These are phyloP conservation scores for Dusona sp. DNA, from an alignment of 2,888 invertebrate genomes.

Conservation along the genomic window DNA sequence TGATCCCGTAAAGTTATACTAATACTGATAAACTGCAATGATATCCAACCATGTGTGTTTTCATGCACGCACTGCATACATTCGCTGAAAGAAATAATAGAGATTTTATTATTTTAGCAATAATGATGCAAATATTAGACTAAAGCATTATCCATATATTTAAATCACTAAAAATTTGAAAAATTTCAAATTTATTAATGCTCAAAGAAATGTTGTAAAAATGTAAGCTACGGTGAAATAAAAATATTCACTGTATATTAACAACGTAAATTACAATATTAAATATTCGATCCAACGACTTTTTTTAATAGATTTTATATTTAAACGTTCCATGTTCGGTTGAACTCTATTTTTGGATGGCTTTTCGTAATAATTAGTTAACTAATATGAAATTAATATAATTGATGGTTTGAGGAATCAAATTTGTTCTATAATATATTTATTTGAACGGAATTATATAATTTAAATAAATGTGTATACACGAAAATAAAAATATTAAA, in stretches of 20 bases:
- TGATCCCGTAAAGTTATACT: conserved; percentile 14
- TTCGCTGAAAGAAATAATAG: conserved; percentile 27
- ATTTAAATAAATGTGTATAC: neutral
- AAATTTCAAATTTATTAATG: too few species aligned
- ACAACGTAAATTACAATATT: neutral
- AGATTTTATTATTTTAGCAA: neutral
- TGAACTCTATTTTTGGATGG: neutral
- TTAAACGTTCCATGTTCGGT: neutral
- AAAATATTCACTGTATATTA: neutral
- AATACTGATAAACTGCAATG: conserved; percentile 24
- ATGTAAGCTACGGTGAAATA: neutral
- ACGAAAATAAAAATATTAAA: neutral
- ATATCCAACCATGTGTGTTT: neutral
- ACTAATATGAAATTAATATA: neutral
- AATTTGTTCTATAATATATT: neutral
- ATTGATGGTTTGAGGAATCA: neutral
- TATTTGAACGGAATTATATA: neutral
- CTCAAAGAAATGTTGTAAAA: neutral
- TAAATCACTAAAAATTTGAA: neutral
- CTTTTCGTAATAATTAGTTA: neutral
- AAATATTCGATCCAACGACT: neutral
- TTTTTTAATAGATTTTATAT: too few species aligned
- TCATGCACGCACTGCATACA: neutral
- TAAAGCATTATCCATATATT: neutral
- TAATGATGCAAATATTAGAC: neutral